Conservation (phyloP, 2,888 invertebrate species). For the Cheilosia vernalis region DNA sequence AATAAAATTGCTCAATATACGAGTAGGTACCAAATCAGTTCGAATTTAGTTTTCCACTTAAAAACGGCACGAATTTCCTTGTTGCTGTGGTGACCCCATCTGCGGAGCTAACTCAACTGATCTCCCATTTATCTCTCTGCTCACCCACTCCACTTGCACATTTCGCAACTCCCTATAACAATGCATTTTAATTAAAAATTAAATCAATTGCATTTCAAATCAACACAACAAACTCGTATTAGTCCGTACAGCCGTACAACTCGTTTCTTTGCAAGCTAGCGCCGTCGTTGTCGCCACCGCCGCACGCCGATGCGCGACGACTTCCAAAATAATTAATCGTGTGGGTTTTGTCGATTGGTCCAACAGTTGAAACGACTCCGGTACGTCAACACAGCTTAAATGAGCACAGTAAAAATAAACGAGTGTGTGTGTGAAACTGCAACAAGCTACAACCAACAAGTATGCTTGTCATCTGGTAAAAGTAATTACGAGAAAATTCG, state of each 20-base stretch:
- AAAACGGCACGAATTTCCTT: neutral
- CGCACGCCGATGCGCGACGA: neutral
- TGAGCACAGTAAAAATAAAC: conserved; percentile 53
- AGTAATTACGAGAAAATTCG: conserved; percentile 61
- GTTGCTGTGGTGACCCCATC: neutral
- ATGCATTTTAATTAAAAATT: conserved; percentile 61
- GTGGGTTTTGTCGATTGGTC: conserved; percentile 61
- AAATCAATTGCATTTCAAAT: conserved; percentile 69
- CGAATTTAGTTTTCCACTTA: neutral
- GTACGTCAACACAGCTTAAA: conserved; percentile 53
- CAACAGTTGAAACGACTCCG: conserved; percentile 48
- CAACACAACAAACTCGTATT: conserved; percentile 27
- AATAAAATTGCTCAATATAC: neutral
- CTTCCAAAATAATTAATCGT: conserved; percentile 68
- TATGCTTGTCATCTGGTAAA: conserved; percentile 62
- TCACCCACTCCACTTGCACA: conserved; percentile 80
- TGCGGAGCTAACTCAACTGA: neutral
- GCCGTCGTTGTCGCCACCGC: conserved; percentile 1
- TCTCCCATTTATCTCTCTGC: conserved; percentile 80
- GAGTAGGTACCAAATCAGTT: neutral
- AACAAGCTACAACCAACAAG: conserved; percentile 16
- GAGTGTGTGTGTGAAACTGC: neutral
- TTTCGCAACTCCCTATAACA: conserved; percentile 53
- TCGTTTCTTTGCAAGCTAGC: conserved; percentile 38
- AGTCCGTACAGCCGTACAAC: conserved; percentile 2